These are phyloP conservation scores for Ernsta delagoae DNA, from an alignment of 2,888 invertebrate species.

Conservation along the genomic window DNA sequence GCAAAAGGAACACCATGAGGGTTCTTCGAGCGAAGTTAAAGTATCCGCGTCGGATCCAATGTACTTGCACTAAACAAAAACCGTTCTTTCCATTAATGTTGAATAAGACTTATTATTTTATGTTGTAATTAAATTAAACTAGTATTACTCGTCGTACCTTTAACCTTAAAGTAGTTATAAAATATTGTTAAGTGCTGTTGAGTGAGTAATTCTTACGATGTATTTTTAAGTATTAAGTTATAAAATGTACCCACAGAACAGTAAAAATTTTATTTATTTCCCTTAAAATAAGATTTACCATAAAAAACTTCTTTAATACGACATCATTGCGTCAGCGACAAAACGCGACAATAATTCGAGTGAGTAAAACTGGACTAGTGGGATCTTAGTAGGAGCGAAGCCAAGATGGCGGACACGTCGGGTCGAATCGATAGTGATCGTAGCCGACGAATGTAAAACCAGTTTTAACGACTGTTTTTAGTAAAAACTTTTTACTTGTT, in stretches of 20 bases:
- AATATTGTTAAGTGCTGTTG: neutral
- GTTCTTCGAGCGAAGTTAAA: slow-evolving; percentile 53
- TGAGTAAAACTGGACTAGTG: neutral
- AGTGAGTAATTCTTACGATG: neutral
- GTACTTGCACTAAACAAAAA: slow-evolving; percentile 45
- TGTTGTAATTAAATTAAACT: slow-evolving; percentile 1
- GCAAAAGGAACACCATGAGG: slow-evolving; percentile 52
- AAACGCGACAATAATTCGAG: slow-evolving; percentile 1
- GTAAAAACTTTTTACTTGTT: no score
- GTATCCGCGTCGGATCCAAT: slow-evolving; percentile 50
- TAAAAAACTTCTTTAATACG: no score
- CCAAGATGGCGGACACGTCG: slow-evolving; percentile 27
- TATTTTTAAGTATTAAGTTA: neutral
- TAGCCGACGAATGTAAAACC: slow-evolving; percentile 23
- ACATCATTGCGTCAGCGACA: no score
- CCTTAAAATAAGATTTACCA: no score
- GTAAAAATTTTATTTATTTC: neutral
- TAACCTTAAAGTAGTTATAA: neutral
- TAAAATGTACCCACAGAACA: neutral
- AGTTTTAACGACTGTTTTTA: slow-evolving; percentile 7
- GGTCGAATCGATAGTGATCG: slow-evolving; percentile 33
- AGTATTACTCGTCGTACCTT: neutral
- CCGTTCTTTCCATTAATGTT: no score
- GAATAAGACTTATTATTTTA: no score
- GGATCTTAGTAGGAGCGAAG: slow-evolving; percentile 13